Percentiles rank a stretch among this genome's conserved stretches.
Evolutionary conservation across 1,140 invertebrate genomes (phyloP).

Genomic region (Solenopsis invicta): DNA sequence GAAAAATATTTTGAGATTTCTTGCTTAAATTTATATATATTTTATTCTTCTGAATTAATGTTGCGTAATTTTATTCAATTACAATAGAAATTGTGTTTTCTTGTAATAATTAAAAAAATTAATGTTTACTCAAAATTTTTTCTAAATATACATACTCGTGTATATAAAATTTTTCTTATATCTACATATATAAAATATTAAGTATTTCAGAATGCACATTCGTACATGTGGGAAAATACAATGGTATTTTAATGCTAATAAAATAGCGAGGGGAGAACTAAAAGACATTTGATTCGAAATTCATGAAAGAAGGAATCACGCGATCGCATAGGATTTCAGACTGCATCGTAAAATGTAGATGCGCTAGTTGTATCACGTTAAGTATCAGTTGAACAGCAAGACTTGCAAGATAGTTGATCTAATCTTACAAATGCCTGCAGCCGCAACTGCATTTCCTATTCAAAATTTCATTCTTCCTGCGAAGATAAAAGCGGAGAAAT

Average conservation of each 20-base stretch:
- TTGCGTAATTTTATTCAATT: no score
- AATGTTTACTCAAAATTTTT: no score
- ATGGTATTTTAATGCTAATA: slow-evolving; percentile 68
- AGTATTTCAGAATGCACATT: slow-evolving; percentile 13
- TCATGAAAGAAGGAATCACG: slow-evolving; percentile 70
- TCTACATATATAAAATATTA: not conserved
- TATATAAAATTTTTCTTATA: not conserved
- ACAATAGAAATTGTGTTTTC: no score
- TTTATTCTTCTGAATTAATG: not conserved
- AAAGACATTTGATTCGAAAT: slow-evolving; percentile 41
- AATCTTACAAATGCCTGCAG: slow-evolving; percentile 4
- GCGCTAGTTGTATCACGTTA: slow-evolving; percentile 41
- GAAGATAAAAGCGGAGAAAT: not conserved
- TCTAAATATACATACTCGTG: no score
- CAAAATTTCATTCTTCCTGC: slow-evolving; percentile 7
- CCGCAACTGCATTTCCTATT: not conserved
- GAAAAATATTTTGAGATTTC: not conserved
- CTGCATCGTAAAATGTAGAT: slow-evolving; percentile 58
- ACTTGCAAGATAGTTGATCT: slow-evolving; percentile 39
- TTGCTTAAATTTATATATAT: not conserved
- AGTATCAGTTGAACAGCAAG: not conserved
- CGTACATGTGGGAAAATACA: slow-evolving; percentile 13
- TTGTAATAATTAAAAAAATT: no score
- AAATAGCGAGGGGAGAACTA: slow-evolving; percentile 34
- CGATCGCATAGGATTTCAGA: slow-evolving; percentile 73